Evolutionary conservation across 2,113 vertebrate genomes (phyloP).

Genomic region (Pterocles orientalis): DNA sequence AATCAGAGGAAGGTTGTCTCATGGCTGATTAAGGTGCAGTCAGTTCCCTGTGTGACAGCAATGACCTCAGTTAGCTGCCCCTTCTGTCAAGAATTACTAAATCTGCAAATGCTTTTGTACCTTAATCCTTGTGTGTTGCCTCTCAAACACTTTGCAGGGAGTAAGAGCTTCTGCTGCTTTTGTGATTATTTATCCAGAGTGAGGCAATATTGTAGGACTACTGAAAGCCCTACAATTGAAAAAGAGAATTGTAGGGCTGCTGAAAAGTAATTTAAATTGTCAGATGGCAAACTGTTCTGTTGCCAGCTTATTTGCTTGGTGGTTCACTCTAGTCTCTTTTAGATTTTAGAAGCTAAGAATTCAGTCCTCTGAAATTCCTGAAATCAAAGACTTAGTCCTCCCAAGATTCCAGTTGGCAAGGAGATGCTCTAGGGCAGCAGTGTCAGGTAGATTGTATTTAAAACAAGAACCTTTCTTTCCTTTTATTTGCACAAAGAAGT

Average conservation of each 20-base stretch:
- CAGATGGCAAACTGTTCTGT: background rate
- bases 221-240: background rate
- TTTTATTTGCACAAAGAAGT: background rate
- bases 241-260: background rate
- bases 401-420: background rate
- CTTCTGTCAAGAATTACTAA: background rate
- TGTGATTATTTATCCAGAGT: background rate
- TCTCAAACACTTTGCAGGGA: background rate
- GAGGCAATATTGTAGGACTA: background rate
- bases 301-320: background rate
- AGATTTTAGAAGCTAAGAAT: background rate
- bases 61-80: background rate
- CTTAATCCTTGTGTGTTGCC: background rate
- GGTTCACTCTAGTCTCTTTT: background rate
- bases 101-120: background rate
- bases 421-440: background rate
- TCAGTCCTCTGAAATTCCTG: background rate
- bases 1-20: background rate
- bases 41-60: background rate
- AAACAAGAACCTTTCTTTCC: background rate
- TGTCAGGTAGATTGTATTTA: background rate
- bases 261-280: background rate
- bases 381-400: background rate
- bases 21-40: background rate
- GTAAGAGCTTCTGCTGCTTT: background rate